Evolutionary conservation across 1,140 invertebrate genomes (phyloP).

Genomic region (Asobara japonica): DNA sequence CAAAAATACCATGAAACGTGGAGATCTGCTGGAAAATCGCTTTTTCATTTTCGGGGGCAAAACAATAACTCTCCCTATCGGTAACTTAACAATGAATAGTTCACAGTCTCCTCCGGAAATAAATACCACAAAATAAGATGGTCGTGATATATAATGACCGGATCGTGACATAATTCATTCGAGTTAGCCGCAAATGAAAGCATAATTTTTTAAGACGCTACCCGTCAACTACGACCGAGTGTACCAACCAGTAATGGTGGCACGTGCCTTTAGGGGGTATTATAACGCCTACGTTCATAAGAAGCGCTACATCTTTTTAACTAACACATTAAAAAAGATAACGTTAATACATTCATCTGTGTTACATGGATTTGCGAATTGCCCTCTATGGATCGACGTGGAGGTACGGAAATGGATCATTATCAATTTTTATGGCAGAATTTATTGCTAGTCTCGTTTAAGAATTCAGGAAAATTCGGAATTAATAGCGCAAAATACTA

Average conservation of each 20-base stretch:
- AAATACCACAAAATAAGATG: constrained; percentile 1
- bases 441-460: constrained; percentile 7
- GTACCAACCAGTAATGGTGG: constrained; percentile 39
- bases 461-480: not conserved
- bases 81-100: not conserved
- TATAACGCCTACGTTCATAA: constrained; percentile 59
- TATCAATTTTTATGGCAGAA: constrained; percentile 44
- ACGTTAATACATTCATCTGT: constrained; percentile 23
- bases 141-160: constrained; percentile 17
- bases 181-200: constrained; percentile 44
- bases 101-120: not conserved
- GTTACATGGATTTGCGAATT: constrained; percentile 59
- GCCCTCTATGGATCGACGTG: constrained; percentile 59
- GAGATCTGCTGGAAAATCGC: too few relatives aligned
- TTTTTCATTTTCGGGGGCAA: not conserved
- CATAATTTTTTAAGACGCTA: constrained; percentile 45
- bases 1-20: too few relatives aligned
- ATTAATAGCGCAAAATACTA: not conserved
- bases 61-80: not conserved
- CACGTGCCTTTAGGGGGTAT: constrained; percentile 50
- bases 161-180: constrained; percentile 38
- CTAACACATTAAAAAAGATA: constrained; percentile 10
- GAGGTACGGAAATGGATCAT: constrained; percentile 57
- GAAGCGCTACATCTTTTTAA: constrained; percentile 27
- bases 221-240: constrained; percentile 15